Evolutionary conservation across 2,113 vertebrate genomes (phyloP).

Genomic region (Lipotes vexillifer): DNA sequence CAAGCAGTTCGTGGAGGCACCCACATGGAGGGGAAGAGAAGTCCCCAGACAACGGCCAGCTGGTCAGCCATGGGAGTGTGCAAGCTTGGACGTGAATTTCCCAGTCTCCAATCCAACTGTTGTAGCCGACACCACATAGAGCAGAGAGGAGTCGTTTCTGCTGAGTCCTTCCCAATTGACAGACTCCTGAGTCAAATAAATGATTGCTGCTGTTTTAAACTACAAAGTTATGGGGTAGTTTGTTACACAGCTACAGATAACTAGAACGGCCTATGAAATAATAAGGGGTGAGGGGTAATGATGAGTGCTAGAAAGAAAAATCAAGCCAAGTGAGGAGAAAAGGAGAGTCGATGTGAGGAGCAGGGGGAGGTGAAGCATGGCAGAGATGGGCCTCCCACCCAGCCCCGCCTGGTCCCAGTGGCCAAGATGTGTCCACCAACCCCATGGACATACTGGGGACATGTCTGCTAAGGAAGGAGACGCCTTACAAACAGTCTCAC

Average conservation of each 20-base stretch:
- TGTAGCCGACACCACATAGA: fast-evolving
- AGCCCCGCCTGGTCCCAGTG: background rate
- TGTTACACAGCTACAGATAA: background rate
- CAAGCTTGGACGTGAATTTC: background rate
- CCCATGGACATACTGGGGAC: fast-evolving
- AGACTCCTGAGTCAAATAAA: background rate
- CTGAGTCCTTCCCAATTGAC: background rate
- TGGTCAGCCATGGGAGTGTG: fast-evolving
- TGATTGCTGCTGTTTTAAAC: background rate
- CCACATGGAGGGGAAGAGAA: background rate
- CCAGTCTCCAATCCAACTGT: background rate
- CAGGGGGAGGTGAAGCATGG: too few species aligned
- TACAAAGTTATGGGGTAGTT: background rate
- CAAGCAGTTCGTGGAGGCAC: background rate
- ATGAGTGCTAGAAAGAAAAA: background rate
- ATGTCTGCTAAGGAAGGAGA: background rate
- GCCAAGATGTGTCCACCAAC: background rate
- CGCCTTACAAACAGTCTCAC: background rate
- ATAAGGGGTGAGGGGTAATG: background rate
- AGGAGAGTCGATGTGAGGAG: fast-evolving
- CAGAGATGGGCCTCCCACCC: too few species aligned
- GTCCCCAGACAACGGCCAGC: background rate
- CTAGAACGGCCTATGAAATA: background rate
- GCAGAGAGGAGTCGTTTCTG: background rate
- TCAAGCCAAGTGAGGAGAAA: background rate